Percentiles rank a stretch among this genome's conserved stretches.
phyloP scores from a whole-genome alignment of 2,888 invertebrate species.

The Papilio elwesi region DNA sequence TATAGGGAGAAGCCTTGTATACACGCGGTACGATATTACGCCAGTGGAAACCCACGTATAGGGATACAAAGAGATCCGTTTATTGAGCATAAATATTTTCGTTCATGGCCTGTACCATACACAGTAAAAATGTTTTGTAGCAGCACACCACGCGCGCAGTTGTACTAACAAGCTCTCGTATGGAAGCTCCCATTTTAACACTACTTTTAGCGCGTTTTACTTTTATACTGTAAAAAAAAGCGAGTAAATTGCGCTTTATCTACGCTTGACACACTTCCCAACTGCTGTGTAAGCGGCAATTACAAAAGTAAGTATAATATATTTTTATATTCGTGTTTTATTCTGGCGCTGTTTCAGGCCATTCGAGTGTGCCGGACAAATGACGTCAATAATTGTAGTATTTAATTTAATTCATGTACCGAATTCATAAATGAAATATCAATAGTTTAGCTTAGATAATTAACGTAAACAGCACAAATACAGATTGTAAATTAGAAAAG shows the following conservation, averaged over 20 bases:
- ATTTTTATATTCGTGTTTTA: background rate
- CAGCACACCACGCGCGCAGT: constrained; percentile 42
- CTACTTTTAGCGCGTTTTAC: constrained; percentile 41
- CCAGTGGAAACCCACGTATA: too few relatives aligned
- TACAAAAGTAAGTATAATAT: background rate
- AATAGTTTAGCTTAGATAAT: too few relatives aligned
- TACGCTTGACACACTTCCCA: constrained; percentile 4
- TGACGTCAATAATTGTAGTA: background rate
- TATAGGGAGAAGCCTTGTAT: too few relatives aligned
- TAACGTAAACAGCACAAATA: too few relatives aligned
- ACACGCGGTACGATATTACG: too few relatives aligned
- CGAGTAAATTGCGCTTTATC: constrained; percentile 11
- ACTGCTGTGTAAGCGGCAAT: constrained; percentile 43
- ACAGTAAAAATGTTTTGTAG: constrained; percentile 43
- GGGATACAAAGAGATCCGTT: too few relatives aligned
- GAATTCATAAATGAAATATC: too few relatives aligned
- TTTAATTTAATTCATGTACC: background rate
- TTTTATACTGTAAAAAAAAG: constrained; percentile 27
- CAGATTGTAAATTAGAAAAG: too few relatives aligned
- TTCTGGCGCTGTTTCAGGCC: background rate
- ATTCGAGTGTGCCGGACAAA: background rate
- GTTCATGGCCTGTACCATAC: constrained; percentile 15
- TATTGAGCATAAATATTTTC: background rate
- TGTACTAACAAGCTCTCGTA: constrained; percentile 63
- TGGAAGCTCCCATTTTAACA: constrained; percentile 54